Evolutionary conservation across 1,140 invertebrate species (phyloP), one percentile per base, ranked within the genome.

Genomic region (Macrobrachium nipponense): DNA sequence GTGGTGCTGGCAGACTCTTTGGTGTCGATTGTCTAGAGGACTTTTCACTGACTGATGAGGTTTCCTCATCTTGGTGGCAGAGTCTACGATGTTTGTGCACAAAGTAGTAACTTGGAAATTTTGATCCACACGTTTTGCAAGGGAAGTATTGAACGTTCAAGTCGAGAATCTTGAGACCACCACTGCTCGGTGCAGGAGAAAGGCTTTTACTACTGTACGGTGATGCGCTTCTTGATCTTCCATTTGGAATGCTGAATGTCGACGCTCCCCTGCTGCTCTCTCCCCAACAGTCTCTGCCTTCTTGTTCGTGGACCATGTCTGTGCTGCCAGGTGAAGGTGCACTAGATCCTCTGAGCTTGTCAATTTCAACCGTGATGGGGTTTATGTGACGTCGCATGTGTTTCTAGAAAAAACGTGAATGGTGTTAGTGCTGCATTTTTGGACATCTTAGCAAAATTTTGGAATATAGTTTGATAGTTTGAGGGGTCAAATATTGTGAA

Each of bases 31-130:
- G 77, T 36, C 15, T 59, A 6, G 51, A 17, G 5, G 20, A 20
- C 20, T 43, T 66, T 17, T 20, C 66, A 10, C 66, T 60, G 20
- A 59, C 61, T 15, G 23, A 36, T 5, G 36, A 44, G 15, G 18
- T 76, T 70, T 88, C 88, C 68, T 84, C 81, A 2, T 89, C 88
- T 20, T 82, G 76, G 66, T 97, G 96, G 90, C 96, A 97, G 87
- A 96, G 90, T 91, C 97, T 96, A 43, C 96, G 92, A 91, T 97
- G 96, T 90, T 97, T 97, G 90, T 97, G 96, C 6, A 97, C 96
- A 92, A 97, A 97, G 90, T 97, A 97, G 90, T 97, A 97, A 88
- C 95, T 96, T 0, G 96, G 96, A 90, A 97, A 97, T 91, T 97
- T 97, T 90, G 94, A 96, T 36, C 96, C 96, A 91, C 96, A 97